Base-by-base conservation (phyloP, 1,140 invertebrate genomes). In the Stratiolaelaps scimitus region DNA sequence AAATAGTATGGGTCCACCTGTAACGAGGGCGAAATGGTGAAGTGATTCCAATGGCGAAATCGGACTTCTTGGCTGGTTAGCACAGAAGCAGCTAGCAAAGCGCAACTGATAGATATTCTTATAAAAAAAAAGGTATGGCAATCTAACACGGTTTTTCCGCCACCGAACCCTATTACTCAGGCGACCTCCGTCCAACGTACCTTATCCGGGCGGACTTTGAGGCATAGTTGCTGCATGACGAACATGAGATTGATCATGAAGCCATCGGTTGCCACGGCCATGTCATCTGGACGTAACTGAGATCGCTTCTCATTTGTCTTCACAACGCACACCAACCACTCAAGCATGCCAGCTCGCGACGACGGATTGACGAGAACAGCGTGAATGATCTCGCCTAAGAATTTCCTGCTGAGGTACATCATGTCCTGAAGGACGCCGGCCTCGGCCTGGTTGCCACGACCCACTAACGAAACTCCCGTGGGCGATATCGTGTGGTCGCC, bases 191-290 rank as follows among this genome's bases (percentile, higher is more conserved):
- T 13, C 13, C n/a, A 29, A 64, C 71, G 67, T 48, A 79, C 76
- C 71, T 80, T 81, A 65, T 81, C 78, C 20, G 80, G 66, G 20
- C 71, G 73, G 56, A 83, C 87, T 77, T 90, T 90, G 0, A 88
- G 79, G 0, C 88, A 85, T 0, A 95, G 75, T 74, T 87, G 82
- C 75, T 96, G 92, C 64, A 98, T 75, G 15, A 95, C 86, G 47
- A 86, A 86, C 66, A 95, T 80, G 4, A 97, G 75, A 78, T 97
- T 97, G 40, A 97, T 75, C 85, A 95, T 92, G 73, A 92, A 93
- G 1, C 92, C 92, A 76, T 97, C 92, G 13, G 87, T 85, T 34
- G 89, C 87, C 0, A 93, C 79, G 0, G 20, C 43, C 34, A n/a
- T 64, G 15, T 65, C 64, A 46, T 64, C 65, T 66, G 78, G 76